Conservation (phyloP, 2,113 vertebrate species). For the Dicrurus megarhynchus region DNA sequence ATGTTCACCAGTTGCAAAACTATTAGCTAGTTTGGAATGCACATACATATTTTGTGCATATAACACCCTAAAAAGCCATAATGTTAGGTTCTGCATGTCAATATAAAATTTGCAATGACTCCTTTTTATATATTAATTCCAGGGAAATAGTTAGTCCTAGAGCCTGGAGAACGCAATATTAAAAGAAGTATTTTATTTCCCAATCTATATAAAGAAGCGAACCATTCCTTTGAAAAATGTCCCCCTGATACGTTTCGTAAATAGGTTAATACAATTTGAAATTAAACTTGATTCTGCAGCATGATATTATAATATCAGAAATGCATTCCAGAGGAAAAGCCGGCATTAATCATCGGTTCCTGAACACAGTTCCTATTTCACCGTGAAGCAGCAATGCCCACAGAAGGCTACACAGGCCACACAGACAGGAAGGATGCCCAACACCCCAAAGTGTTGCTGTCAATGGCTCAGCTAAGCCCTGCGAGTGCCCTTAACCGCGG, state of each 20-base stretch:
- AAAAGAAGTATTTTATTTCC: constrained; percentile 63
- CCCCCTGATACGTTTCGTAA: constrained; percentile 48
- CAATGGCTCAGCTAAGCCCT: neutral
- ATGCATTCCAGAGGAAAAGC: constrained; percentile 16
- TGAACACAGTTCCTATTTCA: neutral
- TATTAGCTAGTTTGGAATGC: constrained; percentile 52
- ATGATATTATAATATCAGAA: constrained; percentile 50
- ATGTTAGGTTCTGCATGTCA: neutral
- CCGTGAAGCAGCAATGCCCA: neutral
- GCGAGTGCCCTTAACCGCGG: neutral
- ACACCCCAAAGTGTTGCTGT: neutral
- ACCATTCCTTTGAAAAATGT: constrained; percentile 53
- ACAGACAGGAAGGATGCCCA: neutral
- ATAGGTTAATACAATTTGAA: constrained; percentile 64
- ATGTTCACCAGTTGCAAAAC: constrained; percentile 55
- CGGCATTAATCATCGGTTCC: neutral
- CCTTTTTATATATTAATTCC: constrained; percentile 58
- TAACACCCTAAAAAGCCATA: constrained; percentile 45
- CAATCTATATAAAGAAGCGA: constrained; percentile 48
- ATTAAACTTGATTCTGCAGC: constrained; percentile 47
- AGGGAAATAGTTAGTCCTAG: constrained; percentile 30
- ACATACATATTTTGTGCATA: constrained; percentile 48
- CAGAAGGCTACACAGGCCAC: neutral
- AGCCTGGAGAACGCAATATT: constrained; percentile 26
- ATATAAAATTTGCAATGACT: constrained; percentile 37